These are phyloP conservation scores for Chloroceryle aenea DNA, from an alignment of 2,113 vertebrate genomes.

Conservation along the genomic window DNA sequence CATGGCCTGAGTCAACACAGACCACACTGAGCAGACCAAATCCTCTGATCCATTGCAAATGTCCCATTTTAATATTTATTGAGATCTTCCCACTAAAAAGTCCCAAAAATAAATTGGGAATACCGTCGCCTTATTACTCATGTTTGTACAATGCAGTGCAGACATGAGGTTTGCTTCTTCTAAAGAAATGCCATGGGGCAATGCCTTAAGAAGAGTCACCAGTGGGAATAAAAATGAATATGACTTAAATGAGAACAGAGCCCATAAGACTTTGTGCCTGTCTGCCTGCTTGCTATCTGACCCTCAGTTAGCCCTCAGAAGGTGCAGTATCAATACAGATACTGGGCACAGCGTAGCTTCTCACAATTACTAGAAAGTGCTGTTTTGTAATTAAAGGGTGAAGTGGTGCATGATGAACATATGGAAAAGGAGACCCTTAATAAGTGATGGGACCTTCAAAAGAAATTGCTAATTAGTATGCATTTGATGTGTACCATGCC, in stretches of 20 bases:
- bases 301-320: slow-evolving; percentile 70
- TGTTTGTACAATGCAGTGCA: neutral
- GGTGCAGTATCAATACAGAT: slow-evolving; percentile 66
- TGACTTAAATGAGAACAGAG: slow-evolving; percentile 33
- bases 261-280: slow-evolving; percentile 21
- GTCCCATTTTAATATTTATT: neutral
- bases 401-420: slow-evolving; percentile 80
- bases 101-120: neutral
- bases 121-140: neutral
- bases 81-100: neutral
- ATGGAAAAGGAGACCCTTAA: slow-evolving; percentile 78
- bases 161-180: neutral
- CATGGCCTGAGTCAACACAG: neutral
- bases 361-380: slow-evolving; percentile 73
- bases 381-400: slow-evolving; percentile 79
- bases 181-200: neutral
- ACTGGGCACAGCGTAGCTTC: slow-evolving; percentile 69
- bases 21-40: neutral
- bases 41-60: neutral
- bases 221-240: neutral
- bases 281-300: slow-evolving; percentile 59
- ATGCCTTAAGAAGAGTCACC: neutral
- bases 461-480: slow-evolving; percentile 81
- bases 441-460: slow-evolving; percentile 78
- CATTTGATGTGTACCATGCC: slow-evolving; percentile 78